Base-by-base conservation (phyloP, 1,140 invertebrate species). In the Zaprionus camerounensis region DNA sequence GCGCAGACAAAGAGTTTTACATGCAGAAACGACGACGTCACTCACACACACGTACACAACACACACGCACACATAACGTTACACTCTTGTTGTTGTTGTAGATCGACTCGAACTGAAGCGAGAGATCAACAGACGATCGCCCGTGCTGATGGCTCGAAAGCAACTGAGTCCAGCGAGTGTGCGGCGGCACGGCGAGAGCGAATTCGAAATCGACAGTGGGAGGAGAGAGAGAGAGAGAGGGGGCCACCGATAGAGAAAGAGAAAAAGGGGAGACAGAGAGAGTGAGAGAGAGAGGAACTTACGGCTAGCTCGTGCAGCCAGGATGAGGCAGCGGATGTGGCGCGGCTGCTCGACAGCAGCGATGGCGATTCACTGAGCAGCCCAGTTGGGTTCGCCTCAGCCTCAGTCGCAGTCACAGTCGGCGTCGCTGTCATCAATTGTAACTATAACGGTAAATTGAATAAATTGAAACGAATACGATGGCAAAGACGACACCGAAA, bases 401-500 rank as follows among this genome's bases (percentile, higher is more conserved):
- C n/a, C 36, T 13, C 41, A 46, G 67, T 13, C 28, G 44, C 28
- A 17, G 67, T 58, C 17, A 41, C 9, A 2, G 61, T 34, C 13
- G 58, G 65, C 26, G 68, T 13, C 22, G 44, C 44, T 73, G 57
- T 73, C 81, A 80, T 83, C 83, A 81, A 88, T 82, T 87, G 84
- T 74, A 81, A 67, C 64, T 84, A 76, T 90, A 90, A 90, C 86
- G 85, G 81, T 90, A 90, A 90, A 90, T 90, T 90, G 79, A 90
- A 88, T 85, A 82, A 88, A 90, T 90, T 90, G 85, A 82, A 88
- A 88, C 80, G 72, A 61, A 67, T 82, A 77, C 73, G 67, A 53
- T 5, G 5, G 26, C 46, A 15, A 13, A 72, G 15, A 20, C 49
- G 67, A 41, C 15, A n/a, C 5, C 15, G 46, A 44, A 36, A 49